Conservation (phyloP, 2,797 vertebrate genomes). For the Furcifer pardalis region DNA sequence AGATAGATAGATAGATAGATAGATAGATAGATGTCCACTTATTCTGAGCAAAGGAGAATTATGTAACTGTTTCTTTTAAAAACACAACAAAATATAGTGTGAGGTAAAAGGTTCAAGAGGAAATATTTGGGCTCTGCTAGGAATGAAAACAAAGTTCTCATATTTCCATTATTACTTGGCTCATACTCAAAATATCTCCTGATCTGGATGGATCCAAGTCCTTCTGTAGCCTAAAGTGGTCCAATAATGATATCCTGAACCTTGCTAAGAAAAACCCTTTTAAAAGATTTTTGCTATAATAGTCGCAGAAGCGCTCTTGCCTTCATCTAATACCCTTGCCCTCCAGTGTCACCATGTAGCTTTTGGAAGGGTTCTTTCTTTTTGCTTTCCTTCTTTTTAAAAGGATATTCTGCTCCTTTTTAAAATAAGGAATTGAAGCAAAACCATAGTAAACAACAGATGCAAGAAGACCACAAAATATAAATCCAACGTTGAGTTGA, state of each 20-base stretch:
- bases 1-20: background rate
- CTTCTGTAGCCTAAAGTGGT: background rate
- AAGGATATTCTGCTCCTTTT: background rate
- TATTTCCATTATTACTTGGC: background rate
- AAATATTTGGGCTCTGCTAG: background rate
- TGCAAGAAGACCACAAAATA: too few relatives aligned
- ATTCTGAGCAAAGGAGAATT: slow-evolving; percentile 46
- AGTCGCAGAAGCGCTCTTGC: background rate
- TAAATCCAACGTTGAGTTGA: too few relatives aligned
- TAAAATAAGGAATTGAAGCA: too few relatives aligned
- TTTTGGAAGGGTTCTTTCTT: background rate
- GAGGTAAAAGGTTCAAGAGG: background rate
- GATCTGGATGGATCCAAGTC: background rate
- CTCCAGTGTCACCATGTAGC: background rate
- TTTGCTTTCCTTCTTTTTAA: background rate
- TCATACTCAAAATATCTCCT: background rate
- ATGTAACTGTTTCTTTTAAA: slow-evolving; percentile 53
- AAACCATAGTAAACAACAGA: too few relatives aligned
- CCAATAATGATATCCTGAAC: too few relatives aligned
- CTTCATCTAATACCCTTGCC: background rate
- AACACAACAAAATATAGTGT: too few relatives aligned
- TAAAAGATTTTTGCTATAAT: background rate
- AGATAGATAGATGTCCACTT: slow-evolving; percentile 29
- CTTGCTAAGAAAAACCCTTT: background rate
- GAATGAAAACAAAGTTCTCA: background rate